These are phyloP conservation scores for Stichopus chloronotus DNA, from an alignment of 35 echinoderm and acorn worm genomes.

Conservation along the genomic window DNA sequence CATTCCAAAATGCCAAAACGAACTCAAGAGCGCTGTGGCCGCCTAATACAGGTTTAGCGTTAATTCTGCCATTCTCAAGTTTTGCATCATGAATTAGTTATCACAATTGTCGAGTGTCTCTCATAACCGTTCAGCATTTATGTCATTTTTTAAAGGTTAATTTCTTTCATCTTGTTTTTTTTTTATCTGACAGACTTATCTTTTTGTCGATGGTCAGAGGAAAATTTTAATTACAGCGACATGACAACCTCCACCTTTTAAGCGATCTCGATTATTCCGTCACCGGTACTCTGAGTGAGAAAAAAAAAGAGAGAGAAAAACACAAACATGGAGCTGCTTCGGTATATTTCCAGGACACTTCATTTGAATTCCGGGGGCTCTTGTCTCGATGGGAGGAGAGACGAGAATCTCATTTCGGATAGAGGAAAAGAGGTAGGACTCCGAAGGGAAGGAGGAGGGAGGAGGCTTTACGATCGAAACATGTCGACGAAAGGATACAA, in stretches of 20 bases:
- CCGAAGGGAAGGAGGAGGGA: background rate
- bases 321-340: background rate
- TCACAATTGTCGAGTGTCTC: too few relatives aligned
- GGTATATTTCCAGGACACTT: background rate
- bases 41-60: too few relatives aligned
- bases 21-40: too few relatives aligned
- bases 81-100: too few relatives aligned
- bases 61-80: too few relatives aligned
- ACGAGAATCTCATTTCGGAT: background rate
- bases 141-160: too few relatives aligned
- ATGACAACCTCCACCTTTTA: background rate
- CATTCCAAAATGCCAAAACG: too few relatives aligned
- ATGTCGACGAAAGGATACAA: constrained; percentile 6
- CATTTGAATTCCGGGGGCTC: background rate
- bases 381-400: too few relatives aligned
- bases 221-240: background rate
- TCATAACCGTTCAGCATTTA: too few relatives aligned
- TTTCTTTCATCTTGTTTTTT: background rate
- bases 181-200: background rate
- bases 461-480: background rate
- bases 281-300: background rate
- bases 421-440: background rate
- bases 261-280: background rate
- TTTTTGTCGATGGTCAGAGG: background rate
- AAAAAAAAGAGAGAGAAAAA: too few relatives aligned